Percentiles rank a stretch among this genome's conserved stretches.
Conservation (phyloP, 35 echinoderm and acorn worm genomes). For the Patiria miniata region DNA sequence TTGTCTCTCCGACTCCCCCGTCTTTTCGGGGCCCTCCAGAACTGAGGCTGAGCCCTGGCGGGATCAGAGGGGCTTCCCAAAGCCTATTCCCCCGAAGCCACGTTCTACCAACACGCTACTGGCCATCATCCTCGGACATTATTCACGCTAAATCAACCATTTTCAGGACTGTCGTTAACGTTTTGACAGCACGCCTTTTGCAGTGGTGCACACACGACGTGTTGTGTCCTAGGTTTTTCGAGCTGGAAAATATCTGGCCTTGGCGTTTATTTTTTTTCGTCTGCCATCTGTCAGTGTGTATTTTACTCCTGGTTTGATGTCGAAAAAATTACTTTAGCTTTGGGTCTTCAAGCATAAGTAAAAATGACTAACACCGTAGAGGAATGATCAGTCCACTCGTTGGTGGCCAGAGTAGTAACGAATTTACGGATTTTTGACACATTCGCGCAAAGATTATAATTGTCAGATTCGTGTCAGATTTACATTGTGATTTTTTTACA, state of each 20-base stretch:
- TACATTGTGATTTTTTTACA: no score
- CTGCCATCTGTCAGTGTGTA: conserved; percentile 23
- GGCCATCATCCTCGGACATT: background rate
- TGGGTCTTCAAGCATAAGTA: background rate
- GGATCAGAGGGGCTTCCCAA: no score
- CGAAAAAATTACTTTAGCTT: background rate
- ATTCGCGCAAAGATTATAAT: no score
- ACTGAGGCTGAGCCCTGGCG: background rate
- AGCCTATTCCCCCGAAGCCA: background rate
- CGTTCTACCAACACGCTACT: conserved; percentile 6
- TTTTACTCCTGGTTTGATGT: background rate
- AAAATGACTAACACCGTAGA: background rate
- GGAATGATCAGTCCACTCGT: background rate
- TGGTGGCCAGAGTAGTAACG: background rate
- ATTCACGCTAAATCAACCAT: conserved; percentile 31
- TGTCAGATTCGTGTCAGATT: no score
- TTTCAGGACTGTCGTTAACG: background rate
- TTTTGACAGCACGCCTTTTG: conserved; percentile 8
- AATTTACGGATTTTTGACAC: background rate
- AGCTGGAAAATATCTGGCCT: conserved; percentile 10
- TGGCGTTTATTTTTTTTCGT: conserved; percentile 17
- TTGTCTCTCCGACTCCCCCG: background rate
- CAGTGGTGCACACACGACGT: background rate
- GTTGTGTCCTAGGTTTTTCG: background rate
- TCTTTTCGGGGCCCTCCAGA: background rate